Evolutionary conservation across 2,797 vertebrate species (phyloP), one percentile per base, ranked within the genome.

Genomic region (Notoglanidium macrostoma): DNA sequence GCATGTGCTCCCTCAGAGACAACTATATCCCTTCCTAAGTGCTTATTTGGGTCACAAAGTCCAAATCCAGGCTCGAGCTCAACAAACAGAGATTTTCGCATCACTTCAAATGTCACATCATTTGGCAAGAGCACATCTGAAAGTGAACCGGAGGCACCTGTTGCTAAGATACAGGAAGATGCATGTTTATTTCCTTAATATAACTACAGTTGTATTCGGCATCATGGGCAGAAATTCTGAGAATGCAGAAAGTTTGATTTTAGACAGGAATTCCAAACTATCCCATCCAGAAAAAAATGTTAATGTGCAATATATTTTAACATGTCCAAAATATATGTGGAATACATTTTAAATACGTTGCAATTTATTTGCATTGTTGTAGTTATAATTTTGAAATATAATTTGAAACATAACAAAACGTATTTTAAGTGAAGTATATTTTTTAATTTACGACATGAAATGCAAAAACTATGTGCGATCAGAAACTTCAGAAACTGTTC

Each of bases 121-220:
- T 84, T 89, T 87, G 74, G 59, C 72, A 85, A 72, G 54, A 12
- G 23, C 44, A 82, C 61, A 87, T 88, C 76, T 78, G 49, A 88
- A 81, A 77, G 51, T 88, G 32, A 87, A 81, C 73, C 72, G 6
- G 54, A 87, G 32, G 84, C 88, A 90, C 88, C 87, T 90, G 90
- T 89, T 90, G 88, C 88, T 89, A 90, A 89, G 88, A 88, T 67
- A 89, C 87, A 32, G 35, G 73, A 86, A 86, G 83, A 90, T 88
- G 79, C 85, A 61, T 54, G 76, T 57, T 88, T 63, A 78, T 87
- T 88, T 87, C 55, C 26, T n/a, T 51, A 88, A 74, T 61, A 85
- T 19, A 70, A 86, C 80, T 78, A 83, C 73, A 84, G 65, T 74
- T 86, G 40, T 49, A 17, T 74, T 90, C 26, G 0, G 57, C 40